These are phyloP conservation scores for Acanthoscelides obtectus DNA, from an alignment of 2,888 invertebrate genomes.

Conservation along the genomic window DNA sequence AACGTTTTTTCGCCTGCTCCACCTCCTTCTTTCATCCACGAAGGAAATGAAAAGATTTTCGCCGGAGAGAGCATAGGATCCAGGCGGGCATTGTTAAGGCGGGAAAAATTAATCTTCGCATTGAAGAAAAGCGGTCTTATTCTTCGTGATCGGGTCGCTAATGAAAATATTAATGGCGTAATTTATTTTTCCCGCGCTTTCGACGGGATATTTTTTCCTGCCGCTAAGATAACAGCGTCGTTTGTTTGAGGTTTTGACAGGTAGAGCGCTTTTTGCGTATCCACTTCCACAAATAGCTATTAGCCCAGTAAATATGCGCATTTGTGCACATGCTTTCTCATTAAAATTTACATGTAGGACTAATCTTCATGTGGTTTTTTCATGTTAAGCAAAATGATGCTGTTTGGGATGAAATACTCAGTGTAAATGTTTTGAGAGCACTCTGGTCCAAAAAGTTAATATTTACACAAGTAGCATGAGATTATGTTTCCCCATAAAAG, in stretches of 20 bases:
- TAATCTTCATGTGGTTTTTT: no score
- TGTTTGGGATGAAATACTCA: no score
- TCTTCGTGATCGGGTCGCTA: background rate
- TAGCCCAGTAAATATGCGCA: no score
- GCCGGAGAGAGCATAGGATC: background rate
- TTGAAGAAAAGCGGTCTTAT: background rate
- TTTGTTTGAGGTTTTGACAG: background rate
- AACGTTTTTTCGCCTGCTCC: background rate
- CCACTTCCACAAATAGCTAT: no score
- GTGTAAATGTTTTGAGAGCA: no score
- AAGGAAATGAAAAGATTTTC: background rate
- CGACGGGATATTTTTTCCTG: background rate
- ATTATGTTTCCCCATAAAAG: no score
- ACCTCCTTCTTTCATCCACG: background rate
- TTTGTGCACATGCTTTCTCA: no score
- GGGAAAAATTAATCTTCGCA: background rate
- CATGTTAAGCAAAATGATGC: no score
- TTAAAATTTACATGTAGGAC: no score
- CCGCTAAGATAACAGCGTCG: background rate
- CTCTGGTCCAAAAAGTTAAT: no score
- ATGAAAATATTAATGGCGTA: background rate
- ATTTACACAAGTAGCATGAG: no score
- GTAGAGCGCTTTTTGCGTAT: background rate
- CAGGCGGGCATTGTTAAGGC: background rate
- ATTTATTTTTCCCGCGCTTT: background rate